Percentiles rank a stretch among this genome's conserved stretches.
These are phyloP conservation scores for Chaetodon trifasciatus DNA, from an alignment of 2,797 vertebrate genomes.

Conservation along the genomic window DNA sequence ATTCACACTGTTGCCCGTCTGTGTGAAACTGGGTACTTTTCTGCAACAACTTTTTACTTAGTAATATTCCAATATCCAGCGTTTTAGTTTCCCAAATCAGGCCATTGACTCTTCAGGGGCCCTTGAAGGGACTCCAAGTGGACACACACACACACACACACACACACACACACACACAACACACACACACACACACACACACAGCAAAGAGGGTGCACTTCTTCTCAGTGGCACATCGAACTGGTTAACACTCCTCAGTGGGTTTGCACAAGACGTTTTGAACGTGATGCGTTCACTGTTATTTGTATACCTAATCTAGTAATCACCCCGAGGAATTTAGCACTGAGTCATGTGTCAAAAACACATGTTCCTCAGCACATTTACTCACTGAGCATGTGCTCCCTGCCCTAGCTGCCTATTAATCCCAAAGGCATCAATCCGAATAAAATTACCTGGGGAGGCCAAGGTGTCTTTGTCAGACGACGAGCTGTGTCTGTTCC, in stretches of 20 bases:
- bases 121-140: not conserved
- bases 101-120: not conserved
- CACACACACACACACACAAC: too few relatives aligned
- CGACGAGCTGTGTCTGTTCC: slow-evolving; percentile 83
- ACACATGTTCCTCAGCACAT: not conserved
- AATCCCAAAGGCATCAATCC: not conserved
- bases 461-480: slow-evolving; percentile 85
- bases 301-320: not conserved
- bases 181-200: too few relatives aligned
- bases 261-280: slow-evolving; percentile 23
- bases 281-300: slow-evolving; percentile 30
- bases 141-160: too few relatives aligned
- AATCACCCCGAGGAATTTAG: not conserved
- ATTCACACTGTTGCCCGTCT: not conserved
- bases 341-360: not conserved
- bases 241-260: not conserved
- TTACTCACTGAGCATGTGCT: not conserved
- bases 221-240: not conserved
- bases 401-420: not conserved
- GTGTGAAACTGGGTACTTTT: not conserved
- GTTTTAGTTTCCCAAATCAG: not conserved
- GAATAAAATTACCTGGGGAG: slow-evolving; percentile 81
- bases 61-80: too few relatives aligned
- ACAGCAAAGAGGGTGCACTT: too few relatives aligned
- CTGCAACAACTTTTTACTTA: not conserved